A percentile compares a stretch with the other conserved stretches of the same genome.
Conservation (phyloP, 1,140 invertebrate species). For the Hyles euphorbiae region DNA sequence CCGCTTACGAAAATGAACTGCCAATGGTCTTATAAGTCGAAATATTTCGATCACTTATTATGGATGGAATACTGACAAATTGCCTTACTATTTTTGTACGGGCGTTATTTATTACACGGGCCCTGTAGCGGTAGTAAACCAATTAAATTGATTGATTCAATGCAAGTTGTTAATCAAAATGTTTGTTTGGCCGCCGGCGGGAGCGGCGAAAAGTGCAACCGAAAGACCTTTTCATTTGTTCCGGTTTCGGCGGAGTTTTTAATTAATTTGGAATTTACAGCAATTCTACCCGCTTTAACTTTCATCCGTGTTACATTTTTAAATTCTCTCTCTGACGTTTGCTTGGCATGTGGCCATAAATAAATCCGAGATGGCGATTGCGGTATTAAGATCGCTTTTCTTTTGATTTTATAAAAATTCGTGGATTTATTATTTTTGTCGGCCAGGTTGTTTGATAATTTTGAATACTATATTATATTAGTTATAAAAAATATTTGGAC, state of each 20-base stretch:
- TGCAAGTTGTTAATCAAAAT: conserved; percentile 48
- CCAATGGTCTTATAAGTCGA: too few relatives aligned
- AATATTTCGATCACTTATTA: too few relatives aligned
- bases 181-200: conserved; percentile 26
- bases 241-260: conserved; percentile 24
- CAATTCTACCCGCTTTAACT: conserved; percentile 15
- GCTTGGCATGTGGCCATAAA: conserved; percentile 3
- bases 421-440: too few relatives aligned
- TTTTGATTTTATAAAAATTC: too few relatives aligned
- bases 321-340: conserved; percentile 8
- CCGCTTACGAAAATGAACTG: too few relatives aligned
- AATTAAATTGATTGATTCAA: conserved; percentile 58
- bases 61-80: not conserved
- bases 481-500: too few relatives aligned
- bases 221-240: conserved; percentile 38
- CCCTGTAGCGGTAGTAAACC: conserved; percentile 24
- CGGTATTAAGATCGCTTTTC: too few relatives aligned
- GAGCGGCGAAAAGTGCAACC: conserved; percentile 34
- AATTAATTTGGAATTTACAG: conserved; percentile 33
- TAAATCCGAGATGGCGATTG: conserved; percentile 1
- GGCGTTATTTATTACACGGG: conserved; percentile 2
- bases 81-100: conserved; percentile 1
- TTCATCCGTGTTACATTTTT: conserved; percentile 5
- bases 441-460: too few relatives aligned
- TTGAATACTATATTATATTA: too few relatives aligned